Conservation (phyloP, 2,113 vertebrate genomes). For the Jaculus jaculus region DNA sequence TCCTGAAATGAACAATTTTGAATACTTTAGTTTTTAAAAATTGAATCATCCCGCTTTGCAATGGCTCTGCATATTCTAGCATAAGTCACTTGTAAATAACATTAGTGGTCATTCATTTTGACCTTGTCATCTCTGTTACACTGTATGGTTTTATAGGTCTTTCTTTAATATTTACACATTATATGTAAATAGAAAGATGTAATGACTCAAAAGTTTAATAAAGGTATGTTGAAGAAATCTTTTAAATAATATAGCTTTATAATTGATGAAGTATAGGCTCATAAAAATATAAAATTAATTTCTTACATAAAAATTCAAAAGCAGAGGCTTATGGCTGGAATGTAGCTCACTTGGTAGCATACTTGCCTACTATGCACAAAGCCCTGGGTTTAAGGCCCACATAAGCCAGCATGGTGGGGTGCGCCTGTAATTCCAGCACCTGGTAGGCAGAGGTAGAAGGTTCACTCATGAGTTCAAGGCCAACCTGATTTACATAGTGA, state of each 20-base stretch:
- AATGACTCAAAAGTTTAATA: not conserved
- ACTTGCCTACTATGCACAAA: no score
- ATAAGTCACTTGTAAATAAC: not conserved
- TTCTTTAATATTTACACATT: not conserved
- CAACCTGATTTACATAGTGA: no score
- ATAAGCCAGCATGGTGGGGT: no score
- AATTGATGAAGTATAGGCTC: not conserved
- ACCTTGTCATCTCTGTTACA: not conserved
- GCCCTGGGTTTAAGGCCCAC: no score
- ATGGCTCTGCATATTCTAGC: not conserved
- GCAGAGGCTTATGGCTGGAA: not conserved
- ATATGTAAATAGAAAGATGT: not conserved
- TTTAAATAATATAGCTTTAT: not conserved
- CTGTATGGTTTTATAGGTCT: not conserved
- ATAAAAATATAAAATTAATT: slow-evolving; percentile 63
- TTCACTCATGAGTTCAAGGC: no score
- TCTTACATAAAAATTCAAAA: slow-evolving; percentile 43
- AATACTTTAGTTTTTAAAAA: not conserved
- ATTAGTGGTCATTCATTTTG: not conserved
- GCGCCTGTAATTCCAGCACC: no score
- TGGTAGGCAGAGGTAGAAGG: no score
- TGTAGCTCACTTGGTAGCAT: no score
- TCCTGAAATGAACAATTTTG: not conserved
- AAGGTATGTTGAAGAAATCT: not conserved
- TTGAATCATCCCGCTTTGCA: not conserved